phyloP scores from a whole-genome alignment of 2,888 invertebrate species.

The Gymnocheta viridis region DNA sequence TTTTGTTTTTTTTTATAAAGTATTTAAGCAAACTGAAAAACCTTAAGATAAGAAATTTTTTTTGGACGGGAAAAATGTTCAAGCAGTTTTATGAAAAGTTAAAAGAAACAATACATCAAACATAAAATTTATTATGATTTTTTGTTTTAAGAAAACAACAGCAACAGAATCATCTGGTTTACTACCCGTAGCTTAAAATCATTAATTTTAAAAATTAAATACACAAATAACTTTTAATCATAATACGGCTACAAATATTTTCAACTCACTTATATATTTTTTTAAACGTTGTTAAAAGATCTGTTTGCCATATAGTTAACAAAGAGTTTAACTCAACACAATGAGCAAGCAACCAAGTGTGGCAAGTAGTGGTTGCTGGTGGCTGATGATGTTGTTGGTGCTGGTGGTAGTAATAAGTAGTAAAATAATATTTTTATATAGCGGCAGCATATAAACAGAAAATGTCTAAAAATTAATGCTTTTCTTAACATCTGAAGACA shows the following conservation, averaged over 20 bases:
- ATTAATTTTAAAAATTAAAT: conserved; percentile 57
- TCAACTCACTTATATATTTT: neutral
- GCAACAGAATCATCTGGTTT: conserved; percentile 57
- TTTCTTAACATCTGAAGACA: conserved; percentile 1
- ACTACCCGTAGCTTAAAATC: conserved; percentile 64
- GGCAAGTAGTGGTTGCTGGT: conserved; percentile 48
- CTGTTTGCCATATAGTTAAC: conserved; percentile 9
- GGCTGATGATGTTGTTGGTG: conserved; percentile 11
- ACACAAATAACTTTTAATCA: conserved; percentile 53
- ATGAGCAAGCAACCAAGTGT: conserved; percentile 63
- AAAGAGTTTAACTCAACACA: neutral
- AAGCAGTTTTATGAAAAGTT: neutral
- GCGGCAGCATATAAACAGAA: conserved; percentile 28
- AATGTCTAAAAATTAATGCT: neutral
- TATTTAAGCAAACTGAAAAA: conserved; percentile 14
- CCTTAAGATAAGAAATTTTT: neutral
- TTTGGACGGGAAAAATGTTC: neutral
- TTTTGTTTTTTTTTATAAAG: neutral
- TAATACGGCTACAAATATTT: conserved; percentile 29
- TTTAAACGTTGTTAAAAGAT: conserved; percentile 1
- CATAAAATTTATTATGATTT: conserved; percentile 52
- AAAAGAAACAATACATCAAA: conserved; percentile 39
- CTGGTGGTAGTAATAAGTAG: conserved; percentile 34
- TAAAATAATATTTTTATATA: conserved; percentile 22
- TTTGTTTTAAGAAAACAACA: conserved; percentile 32